Conservation (phyloP, 1,140 invertebrate species). For the Zophobas atratus region DNA sequence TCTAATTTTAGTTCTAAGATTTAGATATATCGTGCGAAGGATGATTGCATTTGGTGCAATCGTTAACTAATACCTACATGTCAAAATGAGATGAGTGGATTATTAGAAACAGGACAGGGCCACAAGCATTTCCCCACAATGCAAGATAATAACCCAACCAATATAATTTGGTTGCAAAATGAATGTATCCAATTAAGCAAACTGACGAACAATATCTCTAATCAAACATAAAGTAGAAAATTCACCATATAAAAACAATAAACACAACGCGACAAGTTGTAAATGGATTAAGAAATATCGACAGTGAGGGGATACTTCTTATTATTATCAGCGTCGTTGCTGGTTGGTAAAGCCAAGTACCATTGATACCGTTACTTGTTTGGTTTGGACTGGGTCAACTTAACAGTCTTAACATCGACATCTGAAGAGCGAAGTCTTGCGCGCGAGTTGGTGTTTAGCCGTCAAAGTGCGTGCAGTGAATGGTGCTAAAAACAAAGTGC, state of each 20-base stretch:
- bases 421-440: constrained; percentile 18
- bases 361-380: constrained; percentile 46
- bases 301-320: constrained; percentile 6
- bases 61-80: too few relatives aligned
- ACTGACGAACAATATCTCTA: too few relatives aligned
- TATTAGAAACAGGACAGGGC: too few relatives aligned
- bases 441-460: constrained; percentile 43
- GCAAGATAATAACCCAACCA: too few relatives aligned
- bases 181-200: too few relatives aligned
- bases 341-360: constrained; percentile 8
- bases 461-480: constrained; percentile 41
- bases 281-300: background rate
- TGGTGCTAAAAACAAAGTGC: constrained; percentile 9
- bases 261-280: too few relatives aligned
- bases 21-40: too few relatives aligned
- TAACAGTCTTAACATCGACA: constrained; percentile 43
- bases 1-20: too few relatives aligned
- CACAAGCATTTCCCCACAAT: too few relatives aligned
- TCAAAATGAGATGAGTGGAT: too few relatives aligned
- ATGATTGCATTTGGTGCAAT: too few relatives aligned
- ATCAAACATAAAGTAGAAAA: background rate
- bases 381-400: constrained; percentile 43
- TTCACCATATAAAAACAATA: background rate
- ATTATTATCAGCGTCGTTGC: constrained; percentile 31
- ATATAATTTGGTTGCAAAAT: too few relatives aligned